Base-by-base conservation (phyloP, 1,140 invertebrate genomes). In the Tyrophagus putrescentiae region DNA sequence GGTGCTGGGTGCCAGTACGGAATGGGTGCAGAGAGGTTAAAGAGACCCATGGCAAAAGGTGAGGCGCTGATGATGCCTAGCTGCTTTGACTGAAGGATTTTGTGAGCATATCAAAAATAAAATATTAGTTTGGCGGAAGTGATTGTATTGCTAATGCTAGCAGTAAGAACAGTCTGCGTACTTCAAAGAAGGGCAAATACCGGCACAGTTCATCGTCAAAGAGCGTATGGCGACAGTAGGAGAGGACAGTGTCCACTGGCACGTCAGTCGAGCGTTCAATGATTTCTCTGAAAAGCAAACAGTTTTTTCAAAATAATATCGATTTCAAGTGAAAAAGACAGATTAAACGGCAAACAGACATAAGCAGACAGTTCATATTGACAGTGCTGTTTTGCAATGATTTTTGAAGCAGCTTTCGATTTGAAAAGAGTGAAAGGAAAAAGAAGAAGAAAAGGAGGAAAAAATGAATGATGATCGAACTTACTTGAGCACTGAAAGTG, bases 11-110 rank as follows among this genome's bases (percentile, higher is more conserved):
- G 90, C 90, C 90, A 95, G 0, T 67, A 61, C 59, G 79, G 83
- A 52, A 61, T 42, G 0, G 23, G 23, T 32, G 60, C 25, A 33
- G 16, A 7, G 0, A 87, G 82, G 9, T 84, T 83, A 21, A 93
- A 73, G 13, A 94, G 73, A 9, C 88, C 85, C 84, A 92, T 83
- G 1, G 78, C 81, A 21, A 84, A 79, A 2, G 80, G 76, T 0
- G 86, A 79, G 1, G 87, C 88, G 73, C 85, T 87, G 25, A 94
- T 81, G 18, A 94, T 74, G 25, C 84, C 89, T 11, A 94, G 68
- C 57, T 80, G 76, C 64, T 79, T 76, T 42, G 74, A 72, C 82
- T 89, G 67, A 28, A 76, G 72, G 66, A 64, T 50, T 39, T 53
- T 59, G 68, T 71, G 66, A 16, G 7, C 32, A 57, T 32, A 59